Evolutionary conservation across 2,113 vertebrate species (phyloP).

Genomic region (Heterocephalus glaber): DNA sequence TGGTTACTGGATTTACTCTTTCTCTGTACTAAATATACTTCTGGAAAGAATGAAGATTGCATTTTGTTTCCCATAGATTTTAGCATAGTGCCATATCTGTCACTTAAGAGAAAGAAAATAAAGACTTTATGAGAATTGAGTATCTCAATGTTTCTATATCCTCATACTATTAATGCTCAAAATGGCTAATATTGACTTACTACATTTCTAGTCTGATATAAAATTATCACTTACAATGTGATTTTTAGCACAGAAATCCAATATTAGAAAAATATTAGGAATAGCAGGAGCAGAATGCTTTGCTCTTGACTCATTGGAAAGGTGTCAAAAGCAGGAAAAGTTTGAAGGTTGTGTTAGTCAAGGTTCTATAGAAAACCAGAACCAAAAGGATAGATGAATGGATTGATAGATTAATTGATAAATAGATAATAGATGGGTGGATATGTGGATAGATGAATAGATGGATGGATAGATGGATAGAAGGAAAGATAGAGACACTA

Average conservation of each 20-base stretch:
- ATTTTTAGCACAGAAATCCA: slow-evolving; percentile 36
- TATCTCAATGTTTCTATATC: background rate
- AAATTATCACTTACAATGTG: background rate
- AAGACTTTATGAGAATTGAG: background rate
- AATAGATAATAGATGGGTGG: background rate
- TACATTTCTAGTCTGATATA: background rate
- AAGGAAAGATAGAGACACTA: background rate
- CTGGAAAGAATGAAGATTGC: background rate
- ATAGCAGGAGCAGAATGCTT: background rate
- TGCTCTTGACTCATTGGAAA: background rate
- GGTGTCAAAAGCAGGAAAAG: background rate
- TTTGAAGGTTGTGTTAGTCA: background rate
- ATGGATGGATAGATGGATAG: background rate
- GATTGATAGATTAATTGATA: background rate
- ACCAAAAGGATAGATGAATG: background rate
- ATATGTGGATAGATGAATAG: background rate
- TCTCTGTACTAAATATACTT: background rate
- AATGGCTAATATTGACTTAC: slow-evolving; percentile 29
- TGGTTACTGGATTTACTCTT: background rate
- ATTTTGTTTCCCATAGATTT: slow-evolving; percentile 39
- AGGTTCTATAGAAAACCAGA: background rate
- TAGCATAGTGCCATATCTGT: background rate
- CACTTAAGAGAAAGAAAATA: background rate
- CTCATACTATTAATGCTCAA: background rate
- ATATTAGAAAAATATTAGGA: slow-evolving; percentile 10